Conservation (phyloP, 2,888 invertebrate genomes). For the Azorinus chamasolen region DNA sequence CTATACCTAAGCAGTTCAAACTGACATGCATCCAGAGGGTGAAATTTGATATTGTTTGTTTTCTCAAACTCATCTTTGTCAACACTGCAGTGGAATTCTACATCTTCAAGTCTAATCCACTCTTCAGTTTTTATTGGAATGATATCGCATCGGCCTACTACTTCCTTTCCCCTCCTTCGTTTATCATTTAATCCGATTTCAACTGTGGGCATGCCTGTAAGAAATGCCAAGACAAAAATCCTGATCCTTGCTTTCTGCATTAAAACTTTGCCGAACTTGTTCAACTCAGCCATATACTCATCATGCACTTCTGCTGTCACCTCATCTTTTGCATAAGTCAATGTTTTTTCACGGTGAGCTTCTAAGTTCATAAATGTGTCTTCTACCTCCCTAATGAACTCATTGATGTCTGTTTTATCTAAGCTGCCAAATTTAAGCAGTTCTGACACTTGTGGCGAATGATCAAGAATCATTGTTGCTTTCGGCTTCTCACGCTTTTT, state of each 20-base stretch:
- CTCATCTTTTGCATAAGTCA: constrained; percentile 86
- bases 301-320: constrained; percentile 85
- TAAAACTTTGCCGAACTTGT: constrained; percentile 82
- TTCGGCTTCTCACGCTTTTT: constrained; percentile 82
- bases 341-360: constrained; percentile 82
- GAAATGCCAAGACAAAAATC: constrained; percentile 97
- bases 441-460: constrained; percentile 97
- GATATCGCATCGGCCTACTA: constrained; percentile 99
- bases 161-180: constrained; percentile 99
- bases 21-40: constrained; percentile 99
- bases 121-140: constrained; percentile 97
- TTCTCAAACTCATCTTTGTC: constrained; percentile 95
- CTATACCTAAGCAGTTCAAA: constrained; percentile 98
- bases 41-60: constrained; percentile 86
- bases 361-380: constrained; percentile 91
- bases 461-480: constrained; percentile 91
- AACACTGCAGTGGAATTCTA: constrained; percentile 97
- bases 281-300: constrained; percentile 85
- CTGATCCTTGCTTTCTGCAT: constrained; percentile 97
- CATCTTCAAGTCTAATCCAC: constrained; percentile 98
- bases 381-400: constrained; percentile 96
- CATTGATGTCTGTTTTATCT: constrained; percentile 95
- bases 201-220: constrained; percentile 96
- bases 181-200: constrained; percentile 99
- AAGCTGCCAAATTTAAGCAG: constrained; percentile 98